Percentiles rank a stretch among this genome's conserved stretches.
Evolutionary conservation across 2,797 vertebrate genomes (phyloP).

Genomic region (Spinus olivaceus): DNA sequence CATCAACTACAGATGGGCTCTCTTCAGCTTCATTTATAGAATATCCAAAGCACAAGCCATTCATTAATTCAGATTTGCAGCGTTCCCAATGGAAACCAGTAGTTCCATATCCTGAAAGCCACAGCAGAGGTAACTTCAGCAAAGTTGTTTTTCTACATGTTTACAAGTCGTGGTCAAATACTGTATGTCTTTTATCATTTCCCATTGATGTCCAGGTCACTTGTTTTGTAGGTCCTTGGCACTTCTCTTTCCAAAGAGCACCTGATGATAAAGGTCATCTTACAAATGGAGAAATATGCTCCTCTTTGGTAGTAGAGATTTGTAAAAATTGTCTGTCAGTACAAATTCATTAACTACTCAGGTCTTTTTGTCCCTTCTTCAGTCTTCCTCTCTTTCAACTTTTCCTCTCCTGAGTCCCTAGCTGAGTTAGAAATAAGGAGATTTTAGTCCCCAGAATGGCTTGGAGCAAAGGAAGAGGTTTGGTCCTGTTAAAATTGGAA

Average conservation of each 20-base stretch:
- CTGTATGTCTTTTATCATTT: background rate
- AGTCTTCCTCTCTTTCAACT: background rate
- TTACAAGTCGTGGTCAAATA: background rate
- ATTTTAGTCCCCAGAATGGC: background rate
- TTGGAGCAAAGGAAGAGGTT: background rate
- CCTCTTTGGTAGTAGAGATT: background rate
- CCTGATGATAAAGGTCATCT: background rate
- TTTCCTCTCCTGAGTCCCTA: background rate
- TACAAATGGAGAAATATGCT: background rate
- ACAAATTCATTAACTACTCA: rapidly evolving
- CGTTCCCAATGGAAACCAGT: conserved; percentile 73
- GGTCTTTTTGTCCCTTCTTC: background rate
- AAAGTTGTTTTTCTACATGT: background rate
- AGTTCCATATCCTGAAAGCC: conserved; percentile 90
- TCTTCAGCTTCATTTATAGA: conserved; percentile 82
- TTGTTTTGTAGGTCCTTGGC: background rate
- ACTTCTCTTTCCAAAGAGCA: background rate
- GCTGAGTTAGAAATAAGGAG: background rate
- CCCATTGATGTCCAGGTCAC: background rate
- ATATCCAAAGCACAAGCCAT: conserved; percentile 84
- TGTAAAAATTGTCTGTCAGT: background rate
- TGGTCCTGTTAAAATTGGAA: background rate
- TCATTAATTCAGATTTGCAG: conserved; percentile 77
- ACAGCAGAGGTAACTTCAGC: conserved; percentile 83
- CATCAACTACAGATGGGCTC: conserved; percentile 65